Evolutionary conservation across 1,140 invertebrate species (phyloP).

Genomic region (Drosophila eugracilis): DNA sequence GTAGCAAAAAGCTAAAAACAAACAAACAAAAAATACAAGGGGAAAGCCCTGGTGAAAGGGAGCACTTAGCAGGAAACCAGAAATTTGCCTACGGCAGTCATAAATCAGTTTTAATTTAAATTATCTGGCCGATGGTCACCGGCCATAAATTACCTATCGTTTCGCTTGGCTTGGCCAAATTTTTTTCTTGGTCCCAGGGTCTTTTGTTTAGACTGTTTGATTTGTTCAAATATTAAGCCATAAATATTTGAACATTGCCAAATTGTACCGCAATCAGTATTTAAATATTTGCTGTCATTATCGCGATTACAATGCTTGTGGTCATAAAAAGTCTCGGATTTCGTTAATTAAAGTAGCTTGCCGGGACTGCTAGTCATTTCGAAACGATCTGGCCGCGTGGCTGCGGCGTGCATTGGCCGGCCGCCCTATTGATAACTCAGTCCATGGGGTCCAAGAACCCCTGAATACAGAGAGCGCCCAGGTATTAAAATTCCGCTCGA

Average conservation of each 20-base stretch:
- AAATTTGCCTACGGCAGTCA: conserved; percentile 20
- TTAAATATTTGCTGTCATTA: conserved; percentile 37
- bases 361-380: not conserved
- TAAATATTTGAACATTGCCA: conserved; percentile 46
- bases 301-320: conserved; percentile 29
- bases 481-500: conserved; percentile 40
- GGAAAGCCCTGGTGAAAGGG: conserved; percentile 17
- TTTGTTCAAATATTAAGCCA: conserved; percentile 32
- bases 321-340: conserved; percentile 20
- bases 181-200: not conserved
- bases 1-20: not conserved
- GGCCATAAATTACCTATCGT: conserved; percentile 39
- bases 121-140: conserved; percentile 11
- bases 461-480: conserved; percentile 11
- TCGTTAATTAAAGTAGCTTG: conserved; percentile 36
- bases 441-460: conserved; percentile 28
- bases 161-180: not conserved
- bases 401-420: conserved; percentile 24
- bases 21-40: not conserved
- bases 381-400: conserved; percentile 18
- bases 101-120: conserved; percentile 41
- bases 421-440: conserved; percentile 15
- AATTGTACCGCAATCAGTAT: conserved; percentile 32
- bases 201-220: conserved; percentile 10
- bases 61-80: conserved; percentile 11